These are phyloP conservation scores for Himalopsyche japonica DNA, from an alignment of 2,888 invertebrate genomes.

Conservation along the genomic window DNA sequence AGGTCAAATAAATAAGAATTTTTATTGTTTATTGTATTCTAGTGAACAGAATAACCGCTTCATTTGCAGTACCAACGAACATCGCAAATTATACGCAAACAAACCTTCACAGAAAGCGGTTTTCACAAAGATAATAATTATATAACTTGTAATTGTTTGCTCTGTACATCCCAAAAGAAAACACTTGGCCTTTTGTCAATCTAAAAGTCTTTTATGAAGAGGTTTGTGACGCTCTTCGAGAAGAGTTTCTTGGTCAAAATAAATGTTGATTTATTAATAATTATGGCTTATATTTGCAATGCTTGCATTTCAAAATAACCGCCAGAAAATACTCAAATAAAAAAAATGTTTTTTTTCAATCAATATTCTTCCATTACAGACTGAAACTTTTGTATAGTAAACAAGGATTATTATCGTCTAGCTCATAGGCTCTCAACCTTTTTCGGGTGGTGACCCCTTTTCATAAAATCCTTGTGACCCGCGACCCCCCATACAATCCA, in stretches of 20 bases:
- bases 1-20: not conserved
- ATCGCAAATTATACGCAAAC: not conserved
- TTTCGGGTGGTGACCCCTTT: too few species aligned
- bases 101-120: not conserved
- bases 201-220: not conserved
- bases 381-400: too few species aligned
- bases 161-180: not conserved
- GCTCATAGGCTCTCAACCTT: too few species aligned
- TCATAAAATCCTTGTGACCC: too few species aligned
- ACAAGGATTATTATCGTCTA: too few species aligned
- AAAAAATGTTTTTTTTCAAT: too few species aligned
- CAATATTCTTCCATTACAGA: too few species aligned
- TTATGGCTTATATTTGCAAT: not conserved
- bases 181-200: not conserved
- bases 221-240: not conserved
- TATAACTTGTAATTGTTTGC: not conserved
- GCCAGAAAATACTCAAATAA: too few species aligned
- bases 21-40: not conserved
- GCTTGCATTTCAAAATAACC: not conserved
- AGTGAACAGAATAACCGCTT: not conserved
- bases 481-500: too few species aligned
- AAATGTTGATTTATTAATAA: not conserved
- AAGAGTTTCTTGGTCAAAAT: not conserved
- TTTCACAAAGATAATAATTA: not conserved
- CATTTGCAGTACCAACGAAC: not conserved